Evolutionary conservation across 2,113 vertebrate species (phyloP), one percentile per base, ranked within the genome.

Genomic region (Istiophorus platypterus): DNA sequence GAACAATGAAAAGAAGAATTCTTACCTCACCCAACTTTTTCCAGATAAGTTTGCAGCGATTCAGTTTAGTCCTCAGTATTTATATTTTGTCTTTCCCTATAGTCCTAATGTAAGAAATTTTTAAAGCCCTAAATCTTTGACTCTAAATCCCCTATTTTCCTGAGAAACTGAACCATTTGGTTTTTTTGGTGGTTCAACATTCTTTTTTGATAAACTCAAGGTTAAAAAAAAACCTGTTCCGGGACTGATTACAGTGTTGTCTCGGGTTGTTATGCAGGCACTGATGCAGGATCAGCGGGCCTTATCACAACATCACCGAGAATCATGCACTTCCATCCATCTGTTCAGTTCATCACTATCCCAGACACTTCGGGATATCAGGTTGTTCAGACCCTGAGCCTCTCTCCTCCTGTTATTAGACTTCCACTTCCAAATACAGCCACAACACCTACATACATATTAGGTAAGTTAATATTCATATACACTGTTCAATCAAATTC

Each of bases 321-420:
- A 52, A 64, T 84, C 56, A 9, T 90, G 8, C 80, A 56, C 10
- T 1, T 90, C 47, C 87, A 77, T 14, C 54, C 59, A 3, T 42
- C 89, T 61, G 45, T 89, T 64, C 91, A 69, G 39, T 67, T 92
- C 12, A 73, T 91, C 67, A 62, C 89, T 20, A 72, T 90, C 64
- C 78, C 80, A 58, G 86, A 92, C 1, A 0, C 7, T 0, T 5
- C 74, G 8, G 27, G 34, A 3, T 86, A 86, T 52, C 81, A 52
- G 14, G 31, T 81, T 14, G 65, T 91, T 59, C 86, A 72, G 54
- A 61, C 63, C 0, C 26, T 78, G 54, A 64, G 45, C 6, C n/a
- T 87, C 31, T 76, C 70, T 63, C 85, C 81, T 74, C 72, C 88
- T 1, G 34, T 90, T 7, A 67, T 93, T 41, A 24, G 63, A 5